A percentile compares a stretch with the other conserved stretches of the same genome.
These are phyloP conservation scores for Aulostomus chinensis DNA, from an alignment of 2,797 vertebrate species.

Conservation along the genomic window DNA sequence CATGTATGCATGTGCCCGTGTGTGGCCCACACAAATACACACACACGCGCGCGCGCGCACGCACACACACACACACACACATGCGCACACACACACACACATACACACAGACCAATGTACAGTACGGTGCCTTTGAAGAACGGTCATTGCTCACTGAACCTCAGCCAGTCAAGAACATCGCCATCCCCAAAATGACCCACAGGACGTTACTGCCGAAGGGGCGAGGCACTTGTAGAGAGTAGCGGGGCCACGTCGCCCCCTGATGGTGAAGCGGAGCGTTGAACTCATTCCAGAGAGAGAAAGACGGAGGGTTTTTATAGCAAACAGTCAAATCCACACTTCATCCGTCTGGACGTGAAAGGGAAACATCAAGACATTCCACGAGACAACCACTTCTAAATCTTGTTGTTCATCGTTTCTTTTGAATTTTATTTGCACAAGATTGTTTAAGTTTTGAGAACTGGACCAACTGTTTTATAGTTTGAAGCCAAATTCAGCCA, in stretches of 20 bases:
- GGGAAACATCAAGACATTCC: slow-evolving; percentile 19
- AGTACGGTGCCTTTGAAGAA: slow-evolving; percentile 82
- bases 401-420: slow-evolving; percentile 36
- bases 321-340: slow-evolving; percentile 27
- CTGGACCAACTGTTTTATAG: slow-evolving; percentile 41
- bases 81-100: no score
- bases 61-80: no score
- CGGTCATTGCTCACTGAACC: slow-evolving; percentile 64
- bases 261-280: no score
- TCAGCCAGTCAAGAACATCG: slow-evolving; percentile 57
- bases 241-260: no score
- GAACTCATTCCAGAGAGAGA: slow-evolving; percentile 22
- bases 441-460: slow-evolving; percentile 42
- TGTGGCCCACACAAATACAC: slow-evolving; percentile 51
- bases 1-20: slow-evolving; percentile 70
- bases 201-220: slow-evolving; percentile 21
- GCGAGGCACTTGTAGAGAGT: slow-evolving; percentile 17
- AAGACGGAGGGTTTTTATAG: slow-evolving; percentile 19
- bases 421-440: slow-evolving; percentile 53
- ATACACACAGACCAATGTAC: slow-evolving; percentile 67
- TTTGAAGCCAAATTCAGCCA: slow-evolving; percentile 62
- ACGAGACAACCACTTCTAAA: slow-evolving; percentile 26
- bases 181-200: slow-evolving; percentile 24
- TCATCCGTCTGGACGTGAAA: slow-evolving; percentile 20
- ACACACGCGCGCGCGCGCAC: no score